Conservation (phyloP, 2,113 vertebrate species). For the Megaceryle torquata region DNA sequence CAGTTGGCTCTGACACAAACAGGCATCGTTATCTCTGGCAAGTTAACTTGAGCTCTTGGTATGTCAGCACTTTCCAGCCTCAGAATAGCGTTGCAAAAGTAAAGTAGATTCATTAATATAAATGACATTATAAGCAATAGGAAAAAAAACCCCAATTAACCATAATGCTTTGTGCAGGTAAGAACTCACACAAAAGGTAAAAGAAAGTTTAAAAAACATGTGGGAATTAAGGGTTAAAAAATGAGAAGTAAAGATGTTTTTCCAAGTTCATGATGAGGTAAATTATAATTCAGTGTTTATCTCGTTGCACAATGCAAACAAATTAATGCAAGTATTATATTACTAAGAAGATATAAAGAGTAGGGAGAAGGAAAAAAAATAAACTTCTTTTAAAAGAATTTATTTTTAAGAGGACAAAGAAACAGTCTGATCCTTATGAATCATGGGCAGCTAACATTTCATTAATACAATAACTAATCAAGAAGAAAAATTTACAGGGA, state of each 20-base stretch:
- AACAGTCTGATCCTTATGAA: neutral
- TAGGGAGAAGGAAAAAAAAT: neutral
- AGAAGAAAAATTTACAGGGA: neutral
- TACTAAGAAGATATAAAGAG: neutral
- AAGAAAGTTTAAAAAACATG: neutral
- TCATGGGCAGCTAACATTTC: neutral
- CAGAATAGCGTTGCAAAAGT: neutral
- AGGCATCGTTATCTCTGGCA: conserved; percentile 3
- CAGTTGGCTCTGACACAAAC: conserved; percentile 5
- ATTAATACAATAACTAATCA: neutral
- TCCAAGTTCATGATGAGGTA: neutral
- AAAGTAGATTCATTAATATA: conserved; percentile 38
- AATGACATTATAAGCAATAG: neutral
- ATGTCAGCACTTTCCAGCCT: neutral
- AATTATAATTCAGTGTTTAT: neutral
- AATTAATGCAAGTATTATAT: neutral
- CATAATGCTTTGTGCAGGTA: neutral
- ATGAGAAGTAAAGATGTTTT: neutral
- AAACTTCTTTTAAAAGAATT: neutral
- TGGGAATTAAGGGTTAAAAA: neutral
- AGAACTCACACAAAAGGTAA: neutral
- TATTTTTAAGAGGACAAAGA: neutral
- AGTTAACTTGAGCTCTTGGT: neutral
- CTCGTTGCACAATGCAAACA: neutral
- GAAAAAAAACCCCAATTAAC: neutral